Conservation (phyloP, 2,797 vertebrate species). For the Sebastes goodei region DNA sequence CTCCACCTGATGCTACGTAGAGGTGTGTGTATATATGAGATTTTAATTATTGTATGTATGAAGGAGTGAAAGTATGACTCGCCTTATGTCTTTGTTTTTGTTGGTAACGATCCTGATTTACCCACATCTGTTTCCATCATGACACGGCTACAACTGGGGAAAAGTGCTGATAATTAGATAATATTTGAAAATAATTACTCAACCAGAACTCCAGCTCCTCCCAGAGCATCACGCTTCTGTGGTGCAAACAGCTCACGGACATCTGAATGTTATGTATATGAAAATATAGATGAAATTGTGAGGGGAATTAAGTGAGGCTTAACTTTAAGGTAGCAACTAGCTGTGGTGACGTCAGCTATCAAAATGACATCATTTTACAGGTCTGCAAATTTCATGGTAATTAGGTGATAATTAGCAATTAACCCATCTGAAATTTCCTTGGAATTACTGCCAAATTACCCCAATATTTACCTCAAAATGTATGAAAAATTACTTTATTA, state of each 20-base stretch:
- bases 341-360: neutral
- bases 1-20: neutral
- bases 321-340: neutral
- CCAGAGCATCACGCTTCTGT: neutral
- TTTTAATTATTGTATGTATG: neutral
- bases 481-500: no score
- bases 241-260: neutral
- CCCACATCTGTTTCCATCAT: neutral
- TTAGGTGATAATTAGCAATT: accelerated
- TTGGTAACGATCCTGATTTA: neutral
- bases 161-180: neutral
- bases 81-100: neutral
- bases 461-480: no score
- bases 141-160: neutral
- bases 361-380: neutral
- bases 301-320: neutral
- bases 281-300: neutral
- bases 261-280: neutral
- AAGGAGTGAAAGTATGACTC: neutral
- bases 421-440: no score
- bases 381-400: no score
- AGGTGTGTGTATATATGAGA: neutral
- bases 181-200: neutral
- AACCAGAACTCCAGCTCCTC: neutral
- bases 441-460: no score